These are phyloP conservation scores for Pelochelys cantorii DNA, from an alignment of 2,797 vertebrate genomes.

Conservation along the genomic window DNA sequence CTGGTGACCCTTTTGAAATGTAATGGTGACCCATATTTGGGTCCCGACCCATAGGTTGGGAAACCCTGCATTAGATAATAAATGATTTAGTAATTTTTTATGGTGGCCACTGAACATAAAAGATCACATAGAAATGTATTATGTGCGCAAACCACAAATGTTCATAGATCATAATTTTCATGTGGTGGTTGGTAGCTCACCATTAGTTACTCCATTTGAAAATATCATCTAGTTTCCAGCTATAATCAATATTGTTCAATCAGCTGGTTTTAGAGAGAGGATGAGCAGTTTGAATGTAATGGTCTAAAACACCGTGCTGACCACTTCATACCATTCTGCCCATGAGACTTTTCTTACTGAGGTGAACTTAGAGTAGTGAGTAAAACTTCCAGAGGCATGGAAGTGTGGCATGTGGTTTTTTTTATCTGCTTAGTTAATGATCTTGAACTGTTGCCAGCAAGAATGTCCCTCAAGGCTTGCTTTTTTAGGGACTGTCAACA, in stretches of 20 bases:
- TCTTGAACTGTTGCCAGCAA: not conserved
- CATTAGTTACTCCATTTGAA: not conserved
- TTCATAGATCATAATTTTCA: not conserved
- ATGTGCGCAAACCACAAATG: not conserved
- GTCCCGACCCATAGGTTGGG: too few relatives aligned
- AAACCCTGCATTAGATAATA: not conserved
- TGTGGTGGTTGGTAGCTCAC: not conserved
- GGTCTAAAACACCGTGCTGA: not conserved
- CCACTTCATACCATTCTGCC: not conserved
- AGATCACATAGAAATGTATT: not conserved
- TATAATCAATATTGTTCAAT: not conserved
- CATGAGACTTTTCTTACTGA: not conserved
- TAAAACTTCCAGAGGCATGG: not conserved
- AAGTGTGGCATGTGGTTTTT: not conserved
- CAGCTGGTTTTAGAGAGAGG: not conserved
- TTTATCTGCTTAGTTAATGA: not conserved
- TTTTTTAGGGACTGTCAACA: fast-evolving
- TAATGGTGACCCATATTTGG: too few relatives aligned
- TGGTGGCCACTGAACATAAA: not conserved
- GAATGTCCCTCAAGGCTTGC: not conserved
- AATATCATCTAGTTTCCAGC: not conserved
- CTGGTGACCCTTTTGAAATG: too few relatives aligned
- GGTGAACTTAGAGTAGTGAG: not conserved
- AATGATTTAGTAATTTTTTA: too few relatives aligned
- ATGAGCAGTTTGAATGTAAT: not conserved